A percentile compares a stretch with the other conserved stretches of the same genome.
phyloP scores from a whole-genome alignment of 2,888 invertebrate species.

The Catocala nupta region DNA sequence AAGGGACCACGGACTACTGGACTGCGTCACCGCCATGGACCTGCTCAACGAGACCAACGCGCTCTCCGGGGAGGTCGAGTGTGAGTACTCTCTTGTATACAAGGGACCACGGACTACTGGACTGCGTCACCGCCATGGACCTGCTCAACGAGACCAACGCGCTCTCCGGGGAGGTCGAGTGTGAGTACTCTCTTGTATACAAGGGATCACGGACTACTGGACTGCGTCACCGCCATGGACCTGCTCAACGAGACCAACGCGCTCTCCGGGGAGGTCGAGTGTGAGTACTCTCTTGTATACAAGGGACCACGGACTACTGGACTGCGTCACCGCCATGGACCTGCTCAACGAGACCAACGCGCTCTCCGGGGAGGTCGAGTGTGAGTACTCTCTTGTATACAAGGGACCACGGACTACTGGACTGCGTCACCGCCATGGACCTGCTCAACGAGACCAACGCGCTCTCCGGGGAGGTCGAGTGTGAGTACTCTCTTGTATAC shows the following conservation, averaged over 20 bases:
- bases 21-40: constrained; percentile 94
- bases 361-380: constrained; percentile 92
- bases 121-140: constrained; percentile 94
- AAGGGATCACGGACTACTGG: constrained; percentile 80
- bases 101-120: constrained; percentile 80
- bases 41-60: constrained; percentile 89
- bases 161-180: constrained; percentile 92
- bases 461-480: constrained; percentile 92
- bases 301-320: constrained; percentile 80
- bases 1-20: constrained; percentile 80
- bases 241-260: constrained; percentile 89
- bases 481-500: constrained; percentile 86
- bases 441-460: constrained; percentile 89
- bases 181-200: constrained; percentile 86
- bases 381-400: constrained; percentile 86
- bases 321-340: constrained; percentile 94
- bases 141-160: constrained; percentile 89
- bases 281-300: constrained; percentile 86
- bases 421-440: constrained; percentile 94
- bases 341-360: constrained; percentile 89
- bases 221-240: constrained; percentile 94
- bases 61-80: constrained; percentile 92
- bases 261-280: constrained; percentile 92
- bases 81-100: constrained; percentile 86
- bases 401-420: constrained; percentile 80